Conservation (phyloP, 2,797 vertebrate species). For the Cossypha polioptera region DNA sequence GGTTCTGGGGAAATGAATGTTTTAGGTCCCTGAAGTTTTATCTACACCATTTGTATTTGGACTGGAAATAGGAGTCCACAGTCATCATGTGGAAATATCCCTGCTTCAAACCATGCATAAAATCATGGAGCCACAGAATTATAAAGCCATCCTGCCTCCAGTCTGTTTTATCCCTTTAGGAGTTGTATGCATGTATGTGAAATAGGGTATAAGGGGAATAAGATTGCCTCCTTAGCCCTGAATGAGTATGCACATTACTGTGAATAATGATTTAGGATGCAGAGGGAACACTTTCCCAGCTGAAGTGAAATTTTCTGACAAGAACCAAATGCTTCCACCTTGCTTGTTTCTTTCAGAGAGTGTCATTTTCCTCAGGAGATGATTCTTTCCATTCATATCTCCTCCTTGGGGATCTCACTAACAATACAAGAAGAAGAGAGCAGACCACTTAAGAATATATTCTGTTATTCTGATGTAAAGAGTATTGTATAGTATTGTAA, state of each 20-base stretch:
- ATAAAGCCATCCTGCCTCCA: not conserved
- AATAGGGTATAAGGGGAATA: not conserved
- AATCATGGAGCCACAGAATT: not conserved
- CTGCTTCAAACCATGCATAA: not conserved
- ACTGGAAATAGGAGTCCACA: not conserved
- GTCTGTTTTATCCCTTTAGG: not conserved
- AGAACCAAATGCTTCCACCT: not conserved
- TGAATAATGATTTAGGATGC: not conserved
- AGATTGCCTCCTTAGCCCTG: not conserved
- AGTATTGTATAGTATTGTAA: not conserved
- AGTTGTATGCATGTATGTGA: not conserved
- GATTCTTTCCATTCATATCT: not conserved
- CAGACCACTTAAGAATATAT: not conserved
- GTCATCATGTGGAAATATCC: not conserved
- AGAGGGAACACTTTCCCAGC: not conserved
- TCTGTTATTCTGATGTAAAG: not conserved
- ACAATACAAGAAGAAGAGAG: not conserved
- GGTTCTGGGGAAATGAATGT: not conserved
- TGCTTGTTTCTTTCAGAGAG: not conserved
- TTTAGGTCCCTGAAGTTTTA: not conserved
- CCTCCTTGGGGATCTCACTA: conserved; percentile 5
- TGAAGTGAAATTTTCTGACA: not conserved
- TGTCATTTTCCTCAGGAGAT: not conserved
- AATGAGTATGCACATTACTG: not conserved
- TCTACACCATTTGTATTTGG: not conserved